A percentile compares a stretch with the other conserved stretches of the same genome.
Evolutionary conservation across 2,888 invertebrate species (phyloP).

Genomic region (Maniola hyperantus): DNA sequence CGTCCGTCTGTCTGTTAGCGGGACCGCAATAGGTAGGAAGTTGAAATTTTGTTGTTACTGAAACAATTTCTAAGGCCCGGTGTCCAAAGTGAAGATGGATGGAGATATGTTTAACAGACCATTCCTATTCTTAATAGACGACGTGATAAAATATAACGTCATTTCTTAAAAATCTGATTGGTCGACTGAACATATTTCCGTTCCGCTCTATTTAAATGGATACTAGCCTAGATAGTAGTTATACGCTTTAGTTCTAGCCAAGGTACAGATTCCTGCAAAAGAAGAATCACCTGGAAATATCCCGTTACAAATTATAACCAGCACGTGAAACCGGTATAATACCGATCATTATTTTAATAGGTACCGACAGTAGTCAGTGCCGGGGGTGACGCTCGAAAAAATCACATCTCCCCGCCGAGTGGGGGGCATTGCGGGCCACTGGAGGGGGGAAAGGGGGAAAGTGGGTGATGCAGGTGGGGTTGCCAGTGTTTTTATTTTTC

Average conservation of each 20-base stretch:
- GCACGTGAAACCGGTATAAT: constrained; percentile 30
- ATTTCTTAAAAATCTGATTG: too few relatives aligned
- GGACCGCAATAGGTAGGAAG: too few relatives aligned
- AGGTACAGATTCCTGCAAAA: neutral
- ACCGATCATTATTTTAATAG: constrained; percentile 42
- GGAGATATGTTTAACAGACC: too few relatives aligned
- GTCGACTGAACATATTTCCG: too few relatives aligned
- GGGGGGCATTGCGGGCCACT: constrained; percentile 39
- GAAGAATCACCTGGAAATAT: neutral
- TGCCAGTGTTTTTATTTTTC: constrained; percentile 78
- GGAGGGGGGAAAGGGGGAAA: constrained; percentile 43
- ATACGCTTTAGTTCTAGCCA: neutral
- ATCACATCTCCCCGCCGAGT: constrained; percentile 66
- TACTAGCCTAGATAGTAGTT: neutral
- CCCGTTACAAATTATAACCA: constrained; percentile 23
- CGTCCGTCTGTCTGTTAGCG: too few relatives aligned
- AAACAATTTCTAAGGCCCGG: too few relatives aligned
- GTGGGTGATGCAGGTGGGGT: constrained; percentile 64
- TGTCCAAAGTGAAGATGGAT: too few relatives aligned
- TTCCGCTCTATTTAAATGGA: neutral
- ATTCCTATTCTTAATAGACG: too few relatives aligned
- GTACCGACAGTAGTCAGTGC: constrained; percentile 50
- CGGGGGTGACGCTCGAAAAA: constrained; percentile 76
- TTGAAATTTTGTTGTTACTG: too few relatives aligned
- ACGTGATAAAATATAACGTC: too few relatives aligned